phyloP scores from a whole-genome alignment of 2,113 vertebrate species.

The Halcyon malimbica region DNA sequence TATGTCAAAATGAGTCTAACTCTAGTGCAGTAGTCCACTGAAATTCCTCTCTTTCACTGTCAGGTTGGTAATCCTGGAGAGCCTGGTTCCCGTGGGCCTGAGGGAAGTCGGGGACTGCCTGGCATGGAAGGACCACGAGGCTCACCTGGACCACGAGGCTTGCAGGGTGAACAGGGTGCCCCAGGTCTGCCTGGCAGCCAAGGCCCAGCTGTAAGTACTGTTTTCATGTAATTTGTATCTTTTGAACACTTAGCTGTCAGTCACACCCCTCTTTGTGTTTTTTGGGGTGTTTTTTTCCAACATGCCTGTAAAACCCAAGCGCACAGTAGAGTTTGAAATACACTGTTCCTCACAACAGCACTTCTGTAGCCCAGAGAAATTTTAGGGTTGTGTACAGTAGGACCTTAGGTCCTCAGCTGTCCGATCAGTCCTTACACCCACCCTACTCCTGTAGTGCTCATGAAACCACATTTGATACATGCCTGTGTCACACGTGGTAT shows the following conservation, averaged over 20 bases:
- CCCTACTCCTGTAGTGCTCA: no score
- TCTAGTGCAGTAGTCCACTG: accelerated
- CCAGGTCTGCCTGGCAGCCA: constrained; percentile 89
- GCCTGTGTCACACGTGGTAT: neutral
- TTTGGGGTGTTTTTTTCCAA: neutral
- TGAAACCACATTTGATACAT: neutral
- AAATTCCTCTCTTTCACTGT: neutral
- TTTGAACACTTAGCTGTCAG: neutral
- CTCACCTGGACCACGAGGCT: constrained; percentile 86
- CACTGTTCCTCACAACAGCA: neutral
- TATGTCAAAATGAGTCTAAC: neutral
- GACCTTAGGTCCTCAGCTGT: neutral
- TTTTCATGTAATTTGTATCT: neutral
- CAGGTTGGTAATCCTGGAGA: constrained; percentile 90
- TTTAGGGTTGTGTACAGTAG: neutral
- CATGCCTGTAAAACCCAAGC: accelerated
- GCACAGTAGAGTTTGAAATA: neutral
- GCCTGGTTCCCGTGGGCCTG: constrained; percentile 86
- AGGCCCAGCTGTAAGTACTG: constrained; percentile 87
- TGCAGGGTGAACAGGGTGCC: constrained; percentile 92
- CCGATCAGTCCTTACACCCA: neutral
- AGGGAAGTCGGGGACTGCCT: constrained; percentile 89
- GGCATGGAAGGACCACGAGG: constrained; percentile 90
- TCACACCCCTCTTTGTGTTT: neutral
- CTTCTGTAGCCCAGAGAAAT: neutral